Base-by-base conservation (phyloP, 2,888 invertebrate species). In the Nemotelus pantherinus region DNA sequence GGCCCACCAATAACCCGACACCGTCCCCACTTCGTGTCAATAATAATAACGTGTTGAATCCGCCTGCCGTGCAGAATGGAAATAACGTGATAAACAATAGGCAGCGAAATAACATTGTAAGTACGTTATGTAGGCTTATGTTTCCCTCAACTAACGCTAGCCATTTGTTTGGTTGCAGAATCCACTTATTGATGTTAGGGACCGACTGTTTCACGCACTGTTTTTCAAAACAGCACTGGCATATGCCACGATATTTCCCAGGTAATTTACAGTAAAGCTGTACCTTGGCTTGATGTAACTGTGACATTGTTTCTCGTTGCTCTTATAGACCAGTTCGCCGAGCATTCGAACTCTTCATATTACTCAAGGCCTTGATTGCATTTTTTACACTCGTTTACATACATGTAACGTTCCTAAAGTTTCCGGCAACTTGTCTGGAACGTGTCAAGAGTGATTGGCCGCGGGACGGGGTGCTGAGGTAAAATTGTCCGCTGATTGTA, bases 371-470 rank as follows among this genome's bases (percentile, higher is more conserved):
- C 2, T 87, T 96, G 81, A 85, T 92, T 76, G 95, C 97, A 76
- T 94, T 99, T 87, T 94, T 95, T 84, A 93, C 97, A 71, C 89
- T 99, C 83, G 93, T 95, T 68, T 99, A 99, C 86, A 96, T 99
- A 84, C 99, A 99, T 85, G 92, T 96, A 85, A 94, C 95, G 80
- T 98, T 98, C 87, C 95, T 97, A 65, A 92, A 95, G 84, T 92
- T 95, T 79, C 97, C 98, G 5, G 95, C 96, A 76, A 96, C 96
- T 82, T 99, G 99, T 86, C 89, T 99, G 82, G 93, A 95, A 85
- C 93, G 95, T 86, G 92, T 97, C 50, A 92, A 93, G 84, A 91
- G 93, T 81, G 92, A 93, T 9, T 99, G 99, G 99, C 98, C 99
- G 0, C 89, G 96, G 79, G 95, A 97, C 87, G 99, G 99, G 3